Conservation (phyloP, 2,797 vertebrate genomes). For the Tokudaia tokunoshimensis region DNA sequence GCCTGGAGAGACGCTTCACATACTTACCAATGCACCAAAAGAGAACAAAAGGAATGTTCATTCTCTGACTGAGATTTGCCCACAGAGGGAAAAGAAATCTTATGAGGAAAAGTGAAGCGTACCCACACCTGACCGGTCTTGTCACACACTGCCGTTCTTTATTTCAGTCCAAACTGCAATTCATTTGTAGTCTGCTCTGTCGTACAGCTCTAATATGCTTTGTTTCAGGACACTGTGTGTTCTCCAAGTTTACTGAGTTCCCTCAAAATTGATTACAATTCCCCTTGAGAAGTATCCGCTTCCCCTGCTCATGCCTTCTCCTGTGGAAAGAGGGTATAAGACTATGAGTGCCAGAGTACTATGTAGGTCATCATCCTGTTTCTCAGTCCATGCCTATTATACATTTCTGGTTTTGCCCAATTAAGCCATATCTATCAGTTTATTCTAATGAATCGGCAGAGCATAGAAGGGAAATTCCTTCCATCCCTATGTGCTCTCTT, state of each 20-base stretch:
- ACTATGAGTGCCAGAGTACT: not conserved
- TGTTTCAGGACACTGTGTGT: not conserved
- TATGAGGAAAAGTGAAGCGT: not conserved
- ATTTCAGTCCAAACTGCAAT: not conserved
- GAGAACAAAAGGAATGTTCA: not conserved
- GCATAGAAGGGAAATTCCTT: not conserved
- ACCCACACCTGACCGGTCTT: not conserved
- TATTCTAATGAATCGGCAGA: not conserved
- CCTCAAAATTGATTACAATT: not conserved
- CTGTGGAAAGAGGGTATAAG: not conserved
- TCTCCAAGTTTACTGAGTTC: not conserved
- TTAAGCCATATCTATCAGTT: not conserved
- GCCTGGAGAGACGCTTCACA: not conserved
- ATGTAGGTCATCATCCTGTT: no score
- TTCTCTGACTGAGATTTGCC: not conserved
- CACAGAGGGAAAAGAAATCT: not conserved
- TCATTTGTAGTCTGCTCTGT: not conserved
- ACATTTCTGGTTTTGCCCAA: not conserved
- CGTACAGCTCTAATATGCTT: not conserved
- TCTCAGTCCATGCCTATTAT: not conserved
- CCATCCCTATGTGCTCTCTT: not conserved
- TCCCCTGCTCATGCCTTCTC: not conserved
- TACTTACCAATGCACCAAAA: not conserved
- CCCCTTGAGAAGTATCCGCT: not conserved
- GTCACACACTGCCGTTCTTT: not conserved